Evolutionary conservation across 1,140 invertebrate species (phyloP), one percentile per base, ranked within the genome.

Genomic region (Holcopasites calliopsidis): DNA sequence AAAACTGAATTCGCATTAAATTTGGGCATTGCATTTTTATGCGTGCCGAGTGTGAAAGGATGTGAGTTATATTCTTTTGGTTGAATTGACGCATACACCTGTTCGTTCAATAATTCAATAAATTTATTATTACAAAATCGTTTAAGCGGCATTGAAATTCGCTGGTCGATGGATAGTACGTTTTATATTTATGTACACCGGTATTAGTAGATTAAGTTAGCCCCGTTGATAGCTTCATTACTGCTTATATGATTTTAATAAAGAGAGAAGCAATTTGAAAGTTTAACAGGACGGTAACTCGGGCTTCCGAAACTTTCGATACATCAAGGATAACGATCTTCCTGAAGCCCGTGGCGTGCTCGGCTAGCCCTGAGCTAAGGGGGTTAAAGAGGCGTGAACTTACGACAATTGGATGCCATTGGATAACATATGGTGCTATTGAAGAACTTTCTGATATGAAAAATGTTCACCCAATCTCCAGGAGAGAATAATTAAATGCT

Each of bases 331-430:
- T 82, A 83, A 83, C 65, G 65, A 82, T 78, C 82, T 71, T 54
- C 65, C 58, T 28, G 70, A 78, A 82, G 70, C 60, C 64, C 11
- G 44, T 40, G 42, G 52, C 16, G 42, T 21, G 47, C 76, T 35
- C 16, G 65, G 21, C 31, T 33, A 21, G 42, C 8, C 7, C 5
- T 23, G 2, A 52, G 64, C 52, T 18, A 16, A n/a, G n/a, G 75
- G 66, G 64, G 75, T 74, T 81, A 83, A 78, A 49, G 52, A 78
- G 70, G 75, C 60, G 79, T 70, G 70, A 83, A 83, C 80, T 78
- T 83, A 70, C 78, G 79, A 77, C 78, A 82, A 83, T 83, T 83
- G 80, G 58, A 82, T 70, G 58, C 74, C 75, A 80, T 40, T 28
- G 54, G 52, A 49, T 80, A 82, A 82, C 62, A 57, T 77, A 82